Base-by-base conservation (phyloP, 1,140 invertebrate species). In the Caenorhabditis elegans region DNA sequence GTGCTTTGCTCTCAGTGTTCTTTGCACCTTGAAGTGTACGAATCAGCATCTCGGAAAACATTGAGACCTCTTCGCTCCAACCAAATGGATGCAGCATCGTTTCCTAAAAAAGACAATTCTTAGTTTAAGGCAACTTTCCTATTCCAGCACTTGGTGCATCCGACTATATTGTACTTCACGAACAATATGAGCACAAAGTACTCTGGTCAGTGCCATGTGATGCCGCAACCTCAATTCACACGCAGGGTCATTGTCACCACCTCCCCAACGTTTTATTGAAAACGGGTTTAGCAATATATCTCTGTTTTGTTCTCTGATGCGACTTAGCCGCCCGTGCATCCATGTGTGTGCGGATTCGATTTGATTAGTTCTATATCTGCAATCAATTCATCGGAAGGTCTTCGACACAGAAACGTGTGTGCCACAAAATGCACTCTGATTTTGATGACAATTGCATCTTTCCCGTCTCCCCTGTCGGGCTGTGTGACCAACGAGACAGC, bases 261-360 rank as follows among this genome's bases (percentile, higher is more conserved):
- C 15, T 43, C n/a, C 13, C 28, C 26, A 26, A 31, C 5, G 1
- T 22, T 70, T 70, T 70, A 70, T 70, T 70, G 26, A 70, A 70
- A 70, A 70, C 60, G 60, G 60, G 60, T 70, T 70, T 34, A 39
- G 34, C 60, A 24, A 70, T 70, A 70, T 70, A 70, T 70, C 34
- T n/a, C 6, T n/a, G 43, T 70, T 70, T 70, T 39, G 60, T 70
- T 70, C 60, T 70, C 60, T 70, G 60, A 70, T 70, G 60, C 3
- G 60, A 34, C n/a, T 70, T 39, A 70, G 60, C 26, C 26, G 24
- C 39, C 5, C 5, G 5, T 43, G n/a, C n/a, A n/a, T 49, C 15
- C 47, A 6, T 53, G 24, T 26, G 34, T n/a, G 31, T 3, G 3
- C n/a, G 53, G 53, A 51, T 51, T 60, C 11, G 6, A 51, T 55